These are phyloP conservation scores for Nebria salina DNA, from an alignment of 2,888 invertebrate genomes.

Conservation along the genomic window DNA sequence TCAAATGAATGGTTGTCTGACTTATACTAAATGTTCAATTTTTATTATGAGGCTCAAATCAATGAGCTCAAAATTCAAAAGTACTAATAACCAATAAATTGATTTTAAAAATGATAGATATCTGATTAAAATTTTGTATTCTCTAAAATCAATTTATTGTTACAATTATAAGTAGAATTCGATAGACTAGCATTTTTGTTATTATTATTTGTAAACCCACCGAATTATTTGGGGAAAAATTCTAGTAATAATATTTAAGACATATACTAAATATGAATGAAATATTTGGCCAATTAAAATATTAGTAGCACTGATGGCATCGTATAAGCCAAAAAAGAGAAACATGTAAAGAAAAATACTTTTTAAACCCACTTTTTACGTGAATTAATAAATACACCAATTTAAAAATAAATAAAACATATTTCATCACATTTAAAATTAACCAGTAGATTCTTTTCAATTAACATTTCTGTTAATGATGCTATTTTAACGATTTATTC, in stretches of 20 bases:
- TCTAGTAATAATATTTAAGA: not conserved
- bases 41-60: not conserved
- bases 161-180: not conserved
- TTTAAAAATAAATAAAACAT: slow-evolving; percentile 51
- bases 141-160: not conserved
- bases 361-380: slow-evolving; percentile 49
- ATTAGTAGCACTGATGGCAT: slow-evolving; percentile 36
- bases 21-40: not conserved
- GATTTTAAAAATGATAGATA: not conserved
- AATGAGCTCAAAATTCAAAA: not conserved
- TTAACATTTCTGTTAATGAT: slow-evolving; percentile 9
- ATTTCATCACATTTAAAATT: slow-evolving; percentile 54
- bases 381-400: slow-evolving; percentile 55
- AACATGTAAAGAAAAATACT: not conserved
- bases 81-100: no score
- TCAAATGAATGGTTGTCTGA: not conserved
- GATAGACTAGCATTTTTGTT: not conserved
- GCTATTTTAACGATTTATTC: slow-evolving; percentile 26
- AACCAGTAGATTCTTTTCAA: not conserved
- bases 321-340: slow-evolving; percentile 20
- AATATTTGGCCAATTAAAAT: slow-evolving; percentile 23
- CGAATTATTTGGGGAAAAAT: not conserved
- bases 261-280: not conserved
- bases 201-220: not conserved
- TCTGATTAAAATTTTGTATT: not conserved